Evolutionary conservation across 2,113 vertebrate genomes (phyloP).

Genomic region (Eulemur macaco): DNA sequence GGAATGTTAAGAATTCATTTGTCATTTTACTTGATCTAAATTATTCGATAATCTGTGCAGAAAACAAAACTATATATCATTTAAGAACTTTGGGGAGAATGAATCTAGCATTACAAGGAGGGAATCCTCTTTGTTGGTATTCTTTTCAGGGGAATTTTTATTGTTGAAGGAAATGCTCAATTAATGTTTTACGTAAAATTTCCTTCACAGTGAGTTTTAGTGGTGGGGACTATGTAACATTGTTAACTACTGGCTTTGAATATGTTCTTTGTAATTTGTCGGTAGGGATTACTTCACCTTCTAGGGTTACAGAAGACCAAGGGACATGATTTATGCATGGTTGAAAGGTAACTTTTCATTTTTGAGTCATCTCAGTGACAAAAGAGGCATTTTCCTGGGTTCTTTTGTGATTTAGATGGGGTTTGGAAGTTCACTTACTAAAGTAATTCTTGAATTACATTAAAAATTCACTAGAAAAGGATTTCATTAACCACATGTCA

Average conservation of each 20-base stretch:
- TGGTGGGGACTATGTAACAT: background rate
- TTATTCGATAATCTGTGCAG: background rate
- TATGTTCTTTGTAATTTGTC: background rate
- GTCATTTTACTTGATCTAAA: slow-evolving; percentile 25
- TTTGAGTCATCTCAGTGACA: background rate
- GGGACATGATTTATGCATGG: background rate
- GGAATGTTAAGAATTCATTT: slow-evolving; percentile 8
- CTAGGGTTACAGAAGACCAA: background rate
- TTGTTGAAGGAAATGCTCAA: background rate
- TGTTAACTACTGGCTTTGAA: background rate
- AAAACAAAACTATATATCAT: background rate
- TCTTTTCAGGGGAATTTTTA: background rate
- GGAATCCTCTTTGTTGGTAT: background rate
- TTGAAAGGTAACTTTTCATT: background rate
- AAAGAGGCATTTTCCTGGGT: background rate
- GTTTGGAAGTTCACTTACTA: background rate
- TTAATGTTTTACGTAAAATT: slow-evolving; percentile 3
- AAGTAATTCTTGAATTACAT: background rate
- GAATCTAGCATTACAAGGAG: background rate
- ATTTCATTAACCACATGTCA: background rate
- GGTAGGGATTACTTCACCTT: background rate
- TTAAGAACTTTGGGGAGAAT: background rate
- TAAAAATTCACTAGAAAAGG: background rate
- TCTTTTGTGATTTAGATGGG: background rate
- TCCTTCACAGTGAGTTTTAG: background rate